A percentile compares a stretch with the other conserved stretches of the same genome.
Conservation (phyloP, 2,888 invertebrate genomes). For the Anodontia alba region DNA sequence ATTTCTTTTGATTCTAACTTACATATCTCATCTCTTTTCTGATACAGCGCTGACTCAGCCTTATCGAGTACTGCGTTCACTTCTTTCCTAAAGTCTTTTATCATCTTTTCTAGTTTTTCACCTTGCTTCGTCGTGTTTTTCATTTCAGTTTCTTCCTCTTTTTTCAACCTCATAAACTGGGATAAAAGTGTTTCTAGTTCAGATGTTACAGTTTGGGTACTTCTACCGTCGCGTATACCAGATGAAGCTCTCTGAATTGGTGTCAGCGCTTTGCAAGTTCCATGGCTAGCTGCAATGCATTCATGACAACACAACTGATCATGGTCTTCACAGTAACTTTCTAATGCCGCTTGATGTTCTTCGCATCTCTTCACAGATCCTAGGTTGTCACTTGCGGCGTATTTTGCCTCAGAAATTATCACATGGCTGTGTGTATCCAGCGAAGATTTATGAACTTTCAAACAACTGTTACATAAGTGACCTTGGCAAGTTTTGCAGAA, state of each 20-base stretch:
- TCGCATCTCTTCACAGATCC: constrained; percentile 27
- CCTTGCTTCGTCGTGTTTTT: constrained; percentile 35
- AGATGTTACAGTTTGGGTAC: constrained; percentile 7
- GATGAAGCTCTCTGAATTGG: constrained; percentile 36
- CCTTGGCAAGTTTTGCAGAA: constrained; percentile 36
- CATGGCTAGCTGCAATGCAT: constrained; percentile 35
- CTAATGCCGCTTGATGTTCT: constrained; percentile 40
- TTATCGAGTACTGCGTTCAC: constrained; percentile 49
- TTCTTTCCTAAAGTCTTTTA: constrained; percentile 46
- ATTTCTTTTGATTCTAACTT: constrained; percentile 38
- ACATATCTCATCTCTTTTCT: constrained; percentile 45
- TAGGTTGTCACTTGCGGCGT: background rate
- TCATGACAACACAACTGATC: constrained; percentile 43
- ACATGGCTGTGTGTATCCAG: constrained; percentile 23
- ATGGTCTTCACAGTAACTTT: constrained; percentile 43
- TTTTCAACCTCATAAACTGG: constrained; percentile 33
- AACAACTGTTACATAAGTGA: constrained; percentile 24
- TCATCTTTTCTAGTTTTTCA: constrained; percentile 32
- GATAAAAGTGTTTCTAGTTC: constrained; percentile 34
- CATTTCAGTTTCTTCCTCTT: constrained; percentile 36
- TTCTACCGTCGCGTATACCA: background rate
- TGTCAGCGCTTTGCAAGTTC: constrained; percentile 25
- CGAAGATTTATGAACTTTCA: constrained; percentile 25
- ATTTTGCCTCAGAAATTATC: constrained; percentile 11
- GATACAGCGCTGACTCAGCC: constrained; percentile 36